phyloP scores from a whole-genome alignment of 2,797 vertebrate genomes.

The Acanthiza pusilla region DNA sequence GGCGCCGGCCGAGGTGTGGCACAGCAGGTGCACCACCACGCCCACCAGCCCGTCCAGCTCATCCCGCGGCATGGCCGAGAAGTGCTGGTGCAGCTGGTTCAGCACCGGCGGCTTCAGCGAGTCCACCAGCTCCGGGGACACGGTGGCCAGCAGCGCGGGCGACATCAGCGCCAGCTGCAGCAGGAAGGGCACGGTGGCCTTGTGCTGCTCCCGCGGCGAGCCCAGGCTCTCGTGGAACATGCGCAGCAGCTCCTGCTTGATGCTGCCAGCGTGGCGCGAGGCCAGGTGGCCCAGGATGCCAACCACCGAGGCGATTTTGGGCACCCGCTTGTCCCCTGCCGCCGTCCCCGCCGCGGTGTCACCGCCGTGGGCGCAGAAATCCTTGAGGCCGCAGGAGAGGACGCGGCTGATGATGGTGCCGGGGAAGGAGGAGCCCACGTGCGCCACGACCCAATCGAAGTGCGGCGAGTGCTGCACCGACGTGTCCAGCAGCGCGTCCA shows the following conservation, averaged over 20 bases:
- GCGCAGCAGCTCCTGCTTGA: slow-evolving; percentile 87
- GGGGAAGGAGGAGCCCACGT: slow-evolving; percentile 95
- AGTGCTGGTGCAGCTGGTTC: slow-evolving; percentile 87
- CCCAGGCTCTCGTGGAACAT: slow-evolving; percentile 93
- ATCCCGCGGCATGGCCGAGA: slow-evolving; percentile 82
- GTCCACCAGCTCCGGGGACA: slow-evolving; percentile 88
- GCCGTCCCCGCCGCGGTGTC: slow-evolving; percentile 16
- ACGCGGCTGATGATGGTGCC: slow-evolving; percentile 93
- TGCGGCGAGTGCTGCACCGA: slow-evolving; percentile 94
- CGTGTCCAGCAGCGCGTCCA: slow-evolving; percentile 90
- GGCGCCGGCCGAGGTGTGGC: slow-evolving; percentile 87
- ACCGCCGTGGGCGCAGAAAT: slow-evolving; percentile 87
- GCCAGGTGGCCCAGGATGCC: slow-evolving; percentile 92
- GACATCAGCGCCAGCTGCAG: slow-evolving; percentile 91
- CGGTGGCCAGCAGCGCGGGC: slow-evolving; percentile 83
- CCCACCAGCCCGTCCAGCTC: slow-evolving; percentile 89
- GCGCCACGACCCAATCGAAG: slow-evolving; percentile 97
- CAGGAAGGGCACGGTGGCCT: slow-evolving; percentile 88
- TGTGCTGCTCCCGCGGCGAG: slow-evolving; percentile 59
- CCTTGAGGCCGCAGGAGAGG: slow-evolving; percentile 91
- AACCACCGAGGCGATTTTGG: slow-evolving; percentile 93
- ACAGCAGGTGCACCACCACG: slow-evolving; percentile 87
- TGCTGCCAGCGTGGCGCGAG: slow-evolving; percentile 88
- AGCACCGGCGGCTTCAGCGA: slow-evolving; percentile 80
- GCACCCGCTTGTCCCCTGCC: slow-evolving; percentile 73